Evolutionary conservation across 2,797 vertebrate species (phyloP).

Genomic region (Ctenopoma multispine): DNA sequence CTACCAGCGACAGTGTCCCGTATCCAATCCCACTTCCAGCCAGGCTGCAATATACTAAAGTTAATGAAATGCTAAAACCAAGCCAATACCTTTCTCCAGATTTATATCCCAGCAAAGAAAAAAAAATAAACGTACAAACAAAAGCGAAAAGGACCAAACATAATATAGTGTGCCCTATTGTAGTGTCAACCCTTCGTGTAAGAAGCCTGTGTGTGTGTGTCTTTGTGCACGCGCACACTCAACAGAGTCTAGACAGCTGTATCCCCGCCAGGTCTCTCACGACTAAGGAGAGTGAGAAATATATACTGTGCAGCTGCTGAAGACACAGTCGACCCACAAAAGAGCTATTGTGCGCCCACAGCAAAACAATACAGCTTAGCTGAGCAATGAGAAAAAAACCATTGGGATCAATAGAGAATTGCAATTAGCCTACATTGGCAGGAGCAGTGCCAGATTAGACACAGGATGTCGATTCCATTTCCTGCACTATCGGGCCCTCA

Average conservation of each 20-base stretch:
- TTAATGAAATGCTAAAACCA: slow-evolving; percentile 60
- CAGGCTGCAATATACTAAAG: slow-evolving; percentile 33
- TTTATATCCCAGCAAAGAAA: slow-evolving; percentile 12
- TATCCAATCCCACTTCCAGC: slow-evolving; percentile 45
- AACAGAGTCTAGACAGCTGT: slow-evolving; percentile 65
- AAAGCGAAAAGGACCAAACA: slow-evolving; percentile 21
- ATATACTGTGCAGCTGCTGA: slow-evolving; percentile 71
- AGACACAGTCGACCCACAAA: slow-evolving; percentile 75
- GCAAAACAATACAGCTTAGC: slow-evolving; percentile 80
- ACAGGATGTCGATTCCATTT: slow-evolving; percentile 85
- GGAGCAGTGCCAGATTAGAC: slow-evolving; percentile 83
- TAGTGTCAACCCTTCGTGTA: slow-evolving; percentile 17
- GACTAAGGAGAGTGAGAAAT: slow-evolving; percentile 72
- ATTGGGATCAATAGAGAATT: slow-evolving; percentile 85
- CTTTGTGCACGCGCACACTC: slow-evolving; percentile 19
- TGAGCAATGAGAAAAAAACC: slow-evolving; percentile 72
- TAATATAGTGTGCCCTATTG: slow-evolving; percentile 6
- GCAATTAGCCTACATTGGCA: slow-evolving; percentile 86
- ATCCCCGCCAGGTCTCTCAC: slow-evolving; percentile 62
- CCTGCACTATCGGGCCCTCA: slow-evolving; percentile 81
- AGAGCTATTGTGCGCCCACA: slow-evolving; percentile 76
- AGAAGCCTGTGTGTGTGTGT: slow-evolving; percentile 1
- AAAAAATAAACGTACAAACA: slow-evolving; percentile 25
- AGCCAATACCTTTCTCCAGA: slow-evolving; percentile 15
- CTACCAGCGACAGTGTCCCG: slow-evolving; percentile 39